These are phyloP conservation scores for Cheirogaleus medius DNA, from an alignment of 2,113 vertebrate genomes.

Conservation along the genomic window DNA sequence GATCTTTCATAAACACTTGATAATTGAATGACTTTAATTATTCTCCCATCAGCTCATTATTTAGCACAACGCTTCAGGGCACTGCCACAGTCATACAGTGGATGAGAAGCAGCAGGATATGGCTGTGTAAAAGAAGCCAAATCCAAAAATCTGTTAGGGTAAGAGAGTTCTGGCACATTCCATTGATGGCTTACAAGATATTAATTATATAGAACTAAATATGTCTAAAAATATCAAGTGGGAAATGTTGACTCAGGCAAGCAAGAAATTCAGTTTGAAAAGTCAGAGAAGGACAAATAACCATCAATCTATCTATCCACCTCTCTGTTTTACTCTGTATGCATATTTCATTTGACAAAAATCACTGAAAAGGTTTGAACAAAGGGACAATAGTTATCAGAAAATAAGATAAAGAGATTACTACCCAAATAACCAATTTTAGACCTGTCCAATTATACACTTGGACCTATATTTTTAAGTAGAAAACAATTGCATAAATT, in stretches of 20 bases:
- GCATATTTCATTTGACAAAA: background rate
- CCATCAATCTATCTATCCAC: background rate
- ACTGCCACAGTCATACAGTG: background rate
- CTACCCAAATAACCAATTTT: background rate
- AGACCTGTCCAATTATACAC: background rate
- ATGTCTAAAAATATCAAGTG: constrained; percentile 14
- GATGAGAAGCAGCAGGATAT: background rate
- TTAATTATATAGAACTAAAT: constrained; percentile 47
- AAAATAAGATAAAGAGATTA: background rate
- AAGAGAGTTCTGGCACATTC: background rate
- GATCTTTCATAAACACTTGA: background rate
- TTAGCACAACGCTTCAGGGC: background rate
- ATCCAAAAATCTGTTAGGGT: constrained; percentile 18
- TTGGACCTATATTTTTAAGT: background rate
- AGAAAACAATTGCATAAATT: background rate
- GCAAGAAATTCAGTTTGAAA: background rate
- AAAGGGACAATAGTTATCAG: background rate
- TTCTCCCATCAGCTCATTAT: background rate
- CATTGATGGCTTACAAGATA: background rate
- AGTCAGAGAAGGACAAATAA: background rate
- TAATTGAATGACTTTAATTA: constrained; percentile 42
- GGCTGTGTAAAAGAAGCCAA: background rate
- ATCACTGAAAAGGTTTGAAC: background rate
- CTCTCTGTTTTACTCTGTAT: background rate
- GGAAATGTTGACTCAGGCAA: background rate